phyloP scores from a whole-genome alignment of 2,888 invertebrate genomes.

The Agrilus biguttatus region DNA sequence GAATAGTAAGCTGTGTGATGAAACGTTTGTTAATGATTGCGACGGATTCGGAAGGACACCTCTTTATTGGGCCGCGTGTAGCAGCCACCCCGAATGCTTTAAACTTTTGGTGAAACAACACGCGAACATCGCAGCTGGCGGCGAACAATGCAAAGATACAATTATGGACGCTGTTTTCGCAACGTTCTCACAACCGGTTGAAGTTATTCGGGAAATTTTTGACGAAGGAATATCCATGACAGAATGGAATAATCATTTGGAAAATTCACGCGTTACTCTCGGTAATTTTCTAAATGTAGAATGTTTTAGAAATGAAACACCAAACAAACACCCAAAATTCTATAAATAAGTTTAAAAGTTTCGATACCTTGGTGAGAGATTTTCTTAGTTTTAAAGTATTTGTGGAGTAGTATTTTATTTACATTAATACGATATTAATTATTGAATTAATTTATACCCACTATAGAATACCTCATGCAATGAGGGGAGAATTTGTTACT shows the following conservation, averaged over 20 bases:
- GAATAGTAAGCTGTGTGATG: slow-evolving; percentile 14
- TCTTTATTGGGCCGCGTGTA: slow-evolving; percentile 37
- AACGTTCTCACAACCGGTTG: slow-evolving; percentile 23
- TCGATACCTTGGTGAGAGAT: too few relatives aligned
- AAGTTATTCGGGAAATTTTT: slow-evolving; percentile 24
- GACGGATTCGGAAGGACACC: slow-evolving; percentile 32
- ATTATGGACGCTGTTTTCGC: slow-evolving; percentile 28
- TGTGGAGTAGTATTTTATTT: too few relatives aligned
- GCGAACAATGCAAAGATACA: slow-evolving; percentile 21
- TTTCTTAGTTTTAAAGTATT: too few relatives aligned
- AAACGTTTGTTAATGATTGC: slow-evolving; percentile 15
- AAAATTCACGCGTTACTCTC: slow-evolving; percentile 13
- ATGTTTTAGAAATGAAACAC: too few relatives aligned
- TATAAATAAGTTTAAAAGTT: too few relatives aligned
- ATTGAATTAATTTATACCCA: too few relatives aligned
- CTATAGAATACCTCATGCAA: too few relatives aligned
- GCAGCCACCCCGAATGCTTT: slow-evolving; percentile 35
- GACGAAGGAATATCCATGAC: slow-evolving; percentile 19
- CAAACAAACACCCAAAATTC: too few relatives aligned
- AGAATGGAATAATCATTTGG: slow-evolving; percentile 11
- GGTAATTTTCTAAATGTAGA: slow-evolving; percentile 6
- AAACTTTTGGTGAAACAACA: slow-evolving; percentile 31
- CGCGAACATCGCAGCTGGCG: slow-evolving; percentile 23
- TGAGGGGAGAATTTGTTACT: too few relatives aligned
- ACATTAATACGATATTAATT: too few relatives aligned